Percentiles rank a stretch among this genome's conserved stretches.
These are phyloP conservation scores for Acleris literana DNA, from an alignment of 2,888 invertebrate species.

Conservation along the genomic window DNA sequence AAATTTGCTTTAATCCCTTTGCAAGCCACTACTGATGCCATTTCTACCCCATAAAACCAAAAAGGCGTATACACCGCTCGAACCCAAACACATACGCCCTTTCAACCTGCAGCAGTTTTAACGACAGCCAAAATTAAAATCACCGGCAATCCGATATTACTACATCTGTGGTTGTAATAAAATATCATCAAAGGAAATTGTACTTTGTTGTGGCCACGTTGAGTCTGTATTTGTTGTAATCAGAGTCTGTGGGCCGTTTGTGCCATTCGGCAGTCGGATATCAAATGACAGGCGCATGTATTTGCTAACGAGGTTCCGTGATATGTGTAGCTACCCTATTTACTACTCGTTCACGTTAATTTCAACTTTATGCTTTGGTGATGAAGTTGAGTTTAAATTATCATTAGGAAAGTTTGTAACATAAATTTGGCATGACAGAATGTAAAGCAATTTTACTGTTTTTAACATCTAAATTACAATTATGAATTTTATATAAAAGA, in stretches of 20 bases:
- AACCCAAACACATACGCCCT: not conserved
- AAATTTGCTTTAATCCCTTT: conserved; percentile 63
- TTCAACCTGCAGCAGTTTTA: conserved; percentile 46
- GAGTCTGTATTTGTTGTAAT: conserved; percentile 51
- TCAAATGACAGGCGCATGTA: conserved; percentile 75
- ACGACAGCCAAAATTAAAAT: conserved; percentile 78
- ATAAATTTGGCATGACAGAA: too few relatives aligned
- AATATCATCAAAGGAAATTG: conserved; percentile 48
- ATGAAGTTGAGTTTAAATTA: not conserved
- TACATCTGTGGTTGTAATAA: conserved; percentile 59
- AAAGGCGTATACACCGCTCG: not conserved
- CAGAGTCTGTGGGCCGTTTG: conserved; percentile 45
- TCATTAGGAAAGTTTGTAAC: too few relatives aligned
- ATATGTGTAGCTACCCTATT: conserved; percentile 49
- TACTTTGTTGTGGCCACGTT: conserved; percentile 48
- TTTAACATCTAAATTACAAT: too few relatives aligned
- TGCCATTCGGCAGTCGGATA: conserved; percentile 58
- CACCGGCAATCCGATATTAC: conserved; percentile 67
- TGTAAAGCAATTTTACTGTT: too few relatives aligned
- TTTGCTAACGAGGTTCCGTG: conserved; percentile 70
- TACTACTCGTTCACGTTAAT: not conserved
- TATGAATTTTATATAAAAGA: too few relatives aligned
- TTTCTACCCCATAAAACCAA: conserved; percentile 32
- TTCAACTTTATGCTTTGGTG: not conserved
- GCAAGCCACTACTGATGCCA: conserved; percentile 64